Evolutionary conservation across 2,113 vertebrate genomes (phyloP), one percentile per base, ranked within the genome.

Genomic region (Barnardius zonarius): DNA sequence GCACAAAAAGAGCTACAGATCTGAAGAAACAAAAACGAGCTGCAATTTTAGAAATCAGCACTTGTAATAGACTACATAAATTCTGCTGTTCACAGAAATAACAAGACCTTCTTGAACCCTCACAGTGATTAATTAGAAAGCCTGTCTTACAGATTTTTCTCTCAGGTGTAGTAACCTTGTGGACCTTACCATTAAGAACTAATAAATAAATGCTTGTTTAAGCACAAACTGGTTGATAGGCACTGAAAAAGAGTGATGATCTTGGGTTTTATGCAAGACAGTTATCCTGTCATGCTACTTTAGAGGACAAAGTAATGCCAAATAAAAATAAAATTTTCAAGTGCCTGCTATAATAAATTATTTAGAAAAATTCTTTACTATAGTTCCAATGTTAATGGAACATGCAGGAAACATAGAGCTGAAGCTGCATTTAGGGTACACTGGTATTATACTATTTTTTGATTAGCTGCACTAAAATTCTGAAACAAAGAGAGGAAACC

Each of bases 171-270:
- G 94, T 98, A 95, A 97, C 97, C 97, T 97, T 67, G 48, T 91
- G 95, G 96, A 96, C 96, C 91, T 97, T 94, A 94, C 93, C 94
- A 97, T 97, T 97, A 98, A 97, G 94, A 97, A 97, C 90, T 97
- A 97, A 98, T 97, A 98, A 97, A 98, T 97, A 98, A 98, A 97
- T 97, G 96, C 97, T 97, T 97, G 95, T 92, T 97, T 97, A 97
- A 97, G 96, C 97, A 97, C 89, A 96, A 98, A 97, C 69, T 88
- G 57, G 82, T 92, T 97, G 97, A 97, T 97, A 97, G 96, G 88
- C 93, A 97, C 88, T 86, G 92, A 95, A 97, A 95, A 96, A 97
- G 95, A 98, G 73, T 97, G 96, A 96, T 94, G 92, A 96, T 96
- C 95, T 87, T 87, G 37, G 44, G 49, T 96, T 98, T 97, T 96